Base-by-base conservation (phyloP, 2,888 invertebrate genomes). In the Eupithecia subumbrata region DNA sequence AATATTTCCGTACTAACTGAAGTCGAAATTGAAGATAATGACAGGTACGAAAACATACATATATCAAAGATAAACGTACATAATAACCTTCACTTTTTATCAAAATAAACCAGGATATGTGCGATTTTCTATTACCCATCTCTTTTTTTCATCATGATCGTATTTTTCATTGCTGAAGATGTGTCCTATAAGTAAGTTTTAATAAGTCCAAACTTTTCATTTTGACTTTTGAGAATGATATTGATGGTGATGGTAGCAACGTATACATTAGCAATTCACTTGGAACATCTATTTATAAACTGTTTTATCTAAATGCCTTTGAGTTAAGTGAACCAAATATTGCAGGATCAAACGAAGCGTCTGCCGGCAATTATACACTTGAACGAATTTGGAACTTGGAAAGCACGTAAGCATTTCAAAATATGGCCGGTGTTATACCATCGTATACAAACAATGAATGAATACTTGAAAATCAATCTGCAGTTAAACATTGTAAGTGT, bases 291-390 rank as follows among this genome's bases (percentile, higher is more conserved):
- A 87, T 88, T 88, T 89, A 84, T 82, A 83, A 69, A 69, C 52
- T 69, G 43, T 74, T 71, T 78, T 79, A 79, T 79, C 79, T 76
- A 70, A 73, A 78, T 84, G 79, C 84, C 73, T 81, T 76, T 80
- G 78, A 84, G 82, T 83, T 84, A 87, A 89, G 87, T 87, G 87
- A 79, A 84, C 84, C 80, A 85, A 84, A 84, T 85, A 82, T 71
- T 77, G 73, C 71, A 78, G 78, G 77, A 78, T 79, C 76, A 79
- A 79, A 77, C 77, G 64, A 22, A 74, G 69, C 79, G 75, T 76
- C 72, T 77, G 79, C 73, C 69, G 40, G 72, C 73, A 74, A 68
- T 75, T 77, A 76, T 64, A 63, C 76, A 77, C 78, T 79, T 76
- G 78, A 78, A 76, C 75, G 56, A 71, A 73, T 77, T 75, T 75